Conservation (phyloP, 2,113 vertebrate genomes). For the Zosterops lateralis region DNA sequence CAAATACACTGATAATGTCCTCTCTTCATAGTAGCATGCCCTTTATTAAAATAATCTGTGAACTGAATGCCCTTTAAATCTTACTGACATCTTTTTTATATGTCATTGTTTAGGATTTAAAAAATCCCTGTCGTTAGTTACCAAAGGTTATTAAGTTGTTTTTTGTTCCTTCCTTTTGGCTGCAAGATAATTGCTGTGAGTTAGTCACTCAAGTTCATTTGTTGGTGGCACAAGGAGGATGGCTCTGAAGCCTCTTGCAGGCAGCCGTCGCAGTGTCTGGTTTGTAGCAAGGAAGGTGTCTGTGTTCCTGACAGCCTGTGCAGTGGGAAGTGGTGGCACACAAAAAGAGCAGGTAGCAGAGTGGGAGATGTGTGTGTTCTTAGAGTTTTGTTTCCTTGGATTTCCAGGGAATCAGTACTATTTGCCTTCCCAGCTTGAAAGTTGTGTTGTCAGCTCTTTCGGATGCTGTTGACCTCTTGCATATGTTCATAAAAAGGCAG, state of each 20-base stretch:
- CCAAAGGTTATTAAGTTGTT: background rate
- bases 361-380: background rate
- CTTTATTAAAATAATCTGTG: background rate
- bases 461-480: background rate
- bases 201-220: rapidly evolving
- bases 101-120: background rate
- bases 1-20: background rate
- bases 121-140: background rate
- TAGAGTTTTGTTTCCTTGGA: background rate
- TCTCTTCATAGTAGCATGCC: background rate
- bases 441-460: background rate
- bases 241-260: background rate
- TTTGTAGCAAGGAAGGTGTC: background rate
- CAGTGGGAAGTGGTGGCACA: rapidly evolving
- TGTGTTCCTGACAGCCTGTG: background rate
- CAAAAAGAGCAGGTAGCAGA: background rate
- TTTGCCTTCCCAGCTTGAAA: background rate
- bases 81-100: background rate
- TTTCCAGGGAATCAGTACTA: background rate
- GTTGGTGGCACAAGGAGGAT: background rate
- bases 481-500: background rate
- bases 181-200: background rate
- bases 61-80: background rate
- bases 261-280: rapidly evolving
- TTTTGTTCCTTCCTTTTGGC: background rate